Conservation (phyloP, 1,140 invertebrate genomes). For the Zelostemma sp. region DNA sequence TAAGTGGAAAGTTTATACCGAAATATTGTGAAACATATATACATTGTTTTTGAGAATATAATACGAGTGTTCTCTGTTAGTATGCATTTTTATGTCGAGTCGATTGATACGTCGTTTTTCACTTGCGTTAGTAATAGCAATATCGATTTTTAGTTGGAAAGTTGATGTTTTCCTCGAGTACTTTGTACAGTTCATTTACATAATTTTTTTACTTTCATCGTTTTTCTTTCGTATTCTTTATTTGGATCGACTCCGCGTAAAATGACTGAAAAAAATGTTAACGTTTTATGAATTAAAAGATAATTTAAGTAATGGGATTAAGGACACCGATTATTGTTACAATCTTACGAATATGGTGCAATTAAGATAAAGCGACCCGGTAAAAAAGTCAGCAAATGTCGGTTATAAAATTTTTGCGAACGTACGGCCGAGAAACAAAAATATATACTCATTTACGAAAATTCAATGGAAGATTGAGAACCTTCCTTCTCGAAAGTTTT, state of each 20-base stretch:
- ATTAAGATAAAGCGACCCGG: not conserved
- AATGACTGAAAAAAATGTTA: not conserved
- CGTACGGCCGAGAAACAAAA: too few species aligned
- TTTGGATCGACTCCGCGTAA: too few species aligned
- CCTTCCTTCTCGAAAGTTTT: too few species aligned
- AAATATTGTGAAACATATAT: not conserved
- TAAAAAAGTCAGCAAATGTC: not conserved
- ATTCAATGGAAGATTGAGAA: too few species aligned
- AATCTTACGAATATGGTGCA: not conserved
- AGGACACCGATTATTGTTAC: not conserved
- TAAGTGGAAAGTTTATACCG: not conserved
- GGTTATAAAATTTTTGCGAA: not conserved
- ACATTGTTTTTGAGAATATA: constrained; percentile 1
- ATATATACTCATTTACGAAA: too few species aligned
- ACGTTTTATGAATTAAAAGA: not conserved
- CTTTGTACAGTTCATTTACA: too few species aligned
- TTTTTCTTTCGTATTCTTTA: too few species aligned
- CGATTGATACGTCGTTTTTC: too few species aligned
- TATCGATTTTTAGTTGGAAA: too few species aligned
- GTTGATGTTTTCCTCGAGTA: too few species aligned
- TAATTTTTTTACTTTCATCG: too few species aligned
- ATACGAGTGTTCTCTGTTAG: constrained; percentile 1
- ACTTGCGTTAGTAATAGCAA: too few species aligned
- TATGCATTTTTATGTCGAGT: not conserved
- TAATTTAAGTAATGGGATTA: not conserved